phyloP scores from a whole-genome alignment of 2,113 vertebrate genomes.

The Cichladusa arquata region DNA sequence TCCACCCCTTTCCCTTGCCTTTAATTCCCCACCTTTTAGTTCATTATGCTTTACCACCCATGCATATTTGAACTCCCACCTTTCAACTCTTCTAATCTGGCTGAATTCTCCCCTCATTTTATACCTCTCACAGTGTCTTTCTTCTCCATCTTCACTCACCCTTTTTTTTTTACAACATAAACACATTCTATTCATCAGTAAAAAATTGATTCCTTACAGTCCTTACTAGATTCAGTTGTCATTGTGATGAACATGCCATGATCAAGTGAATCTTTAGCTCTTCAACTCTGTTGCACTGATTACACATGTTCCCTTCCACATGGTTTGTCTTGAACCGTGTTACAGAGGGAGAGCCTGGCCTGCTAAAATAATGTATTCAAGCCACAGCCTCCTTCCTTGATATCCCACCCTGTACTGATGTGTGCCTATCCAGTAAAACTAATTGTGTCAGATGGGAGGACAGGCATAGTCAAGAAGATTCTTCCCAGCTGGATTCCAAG shows the following conservation, averaged over 20 bases:
- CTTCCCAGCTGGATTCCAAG: not conserved
- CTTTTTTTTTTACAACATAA: not conserved
- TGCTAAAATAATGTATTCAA: not conserved
- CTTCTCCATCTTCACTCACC: not conserved
- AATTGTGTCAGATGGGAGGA: not conserved
- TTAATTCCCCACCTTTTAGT: not conserved
- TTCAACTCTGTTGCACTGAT: not conserved
- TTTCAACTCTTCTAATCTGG: not conserved
- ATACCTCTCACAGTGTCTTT: fast-evolving
- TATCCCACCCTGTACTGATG: not conserved
- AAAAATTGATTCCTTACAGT: not conserved
- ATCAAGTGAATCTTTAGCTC: not conserved
- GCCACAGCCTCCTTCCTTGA: not conserved
- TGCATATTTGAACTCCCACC: not conserved
- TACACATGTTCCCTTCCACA: fast-evolving
- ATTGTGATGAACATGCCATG: not conserved
- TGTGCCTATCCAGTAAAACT: not conserved
- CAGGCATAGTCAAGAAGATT: not conserved
- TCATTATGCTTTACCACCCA: not conserved
- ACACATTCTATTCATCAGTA: not conserved
- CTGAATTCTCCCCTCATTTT: not conserved
- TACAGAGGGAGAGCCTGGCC: not conserved
- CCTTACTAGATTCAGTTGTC: not conserved
- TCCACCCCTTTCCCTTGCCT: not conserved
- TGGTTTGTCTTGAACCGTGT: not conserved